Percentiles rank a stretch among this genome's conserved stretches.
Evolutionary conservation across 2,888 invertebrate genomes (phyloP).

Genomic region (Mylabris sibirica): DNA sequence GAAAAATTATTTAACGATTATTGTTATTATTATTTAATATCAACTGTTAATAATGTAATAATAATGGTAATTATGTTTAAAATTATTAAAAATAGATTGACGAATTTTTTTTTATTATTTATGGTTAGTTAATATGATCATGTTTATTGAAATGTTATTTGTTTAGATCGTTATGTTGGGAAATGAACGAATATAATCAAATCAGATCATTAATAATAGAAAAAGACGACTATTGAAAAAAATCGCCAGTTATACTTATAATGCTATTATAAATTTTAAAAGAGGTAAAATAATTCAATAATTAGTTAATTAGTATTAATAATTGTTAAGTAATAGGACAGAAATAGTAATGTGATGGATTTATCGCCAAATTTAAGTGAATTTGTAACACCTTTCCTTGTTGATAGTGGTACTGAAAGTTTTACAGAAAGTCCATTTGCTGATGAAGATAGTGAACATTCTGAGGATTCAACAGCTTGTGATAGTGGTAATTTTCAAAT

Average conservation of each 20-base stretch:
- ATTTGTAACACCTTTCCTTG: slow-evolving; percentile 49
- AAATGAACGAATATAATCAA: slow-evolving; percentile 2
- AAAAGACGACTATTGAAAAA: not conserved
- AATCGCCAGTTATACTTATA: not conserved
- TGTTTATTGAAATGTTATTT: slow-evolving; percentile 11
- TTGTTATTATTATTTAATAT: not conserved
- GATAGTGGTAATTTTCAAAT: slow-evolving; percentile 41
- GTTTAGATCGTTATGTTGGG: slow-evolving; percentile 11
- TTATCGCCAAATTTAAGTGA: slow-evolving; percentile 43
- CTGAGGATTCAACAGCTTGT: slow-evolving; percentile 45
- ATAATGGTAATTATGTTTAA: slow-evolving; percentile 6
- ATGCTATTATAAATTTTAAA: not conserved
- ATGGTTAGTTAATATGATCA: slow-evolving; percentile 6
- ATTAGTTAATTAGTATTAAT: not conserved
- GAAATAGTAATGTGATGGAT: slow-evolving; percentile 47
- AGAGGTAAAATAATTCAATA: not conserved
- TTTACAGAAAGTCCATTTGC: slow-evolving; percentile 48
- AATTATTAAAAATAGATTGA: slow-evolving; percentile 3
- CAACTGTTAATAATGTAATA: slow-evolving; percentile 7
- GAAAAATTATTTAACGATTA: not conserved
- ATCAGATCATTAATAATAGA: not conserved
- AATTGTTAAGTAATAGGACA: not conserved
- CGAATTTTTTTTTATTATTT: not conserved
- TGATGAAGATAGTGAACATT: slow-evolving; percentile 49
- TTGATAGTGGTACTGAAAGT: slow-evolving; percentile 54